Conservation (phyloP, 2,797 vertebrate genomes). For the Macroramphosus scolopax region DNA sequence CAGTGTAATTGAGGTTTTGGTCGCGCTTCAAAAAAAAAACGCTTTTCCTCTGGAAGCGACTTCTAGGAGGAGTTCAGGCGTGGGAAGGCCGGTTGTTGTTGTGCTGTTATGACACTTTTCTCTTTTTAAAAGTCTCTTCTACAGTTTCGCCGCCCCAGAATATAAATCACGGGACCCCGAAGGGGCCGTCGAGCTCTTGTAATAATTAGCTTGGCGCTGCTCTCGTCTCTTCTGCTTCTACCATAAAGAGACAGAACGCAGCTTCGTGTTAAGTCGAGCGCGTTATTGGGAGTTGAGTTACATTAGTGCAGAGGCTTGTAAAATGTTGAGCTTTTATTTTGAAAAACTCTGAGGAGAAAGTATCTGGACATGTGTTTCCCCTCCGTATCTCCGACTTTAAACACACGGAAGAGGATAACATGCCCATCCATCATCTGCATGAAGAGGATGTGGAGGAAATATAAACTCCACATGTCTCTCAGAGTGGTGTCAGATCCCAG, state of each 20-base stretch:
- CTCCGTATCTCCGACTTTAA: no score
- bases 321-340: conserved; percentile 29
- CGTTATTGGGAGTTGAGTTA: conserved; percentile 51
- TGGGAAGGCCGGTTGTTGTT: conserved; percentile 42
- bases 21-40: conserved; percentile 28
- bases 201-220: conserved; percentile 30
- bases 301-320: conserved; percentile 45
- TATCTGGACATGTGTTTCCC: no score
- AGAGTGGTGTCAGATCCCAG: conserved; percentile 41
- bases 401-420: no score
- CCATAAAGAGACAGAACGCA: conserved; percentile 34
- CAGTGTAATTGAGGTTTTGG: conserved; percentile 61
- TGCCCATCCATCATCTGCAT: conserved; percentile 67
- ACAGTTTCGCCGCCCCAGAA: conserved; percentile 5
- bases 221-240: conserved; percentile 21
- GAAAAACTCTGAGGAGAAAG: no score
- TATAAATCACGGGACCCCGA: conserved; percentile 1
- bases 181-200: conserved; percentile 11
- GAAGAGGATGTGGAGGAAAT: conserved; percentile 40
- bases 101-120: conserved; percentile 41
- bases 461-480: conserved; percentile 49
- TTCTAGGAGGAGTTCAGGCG: conserved; percentile 35
- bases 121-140: no score
- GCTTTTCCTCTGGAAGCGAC: conserved; percentile 31
- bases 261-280: conserved; percentile 45